Conservation (phyloP, 2,888 invertebrate genomes). For the Elysia crispata region DNA sequence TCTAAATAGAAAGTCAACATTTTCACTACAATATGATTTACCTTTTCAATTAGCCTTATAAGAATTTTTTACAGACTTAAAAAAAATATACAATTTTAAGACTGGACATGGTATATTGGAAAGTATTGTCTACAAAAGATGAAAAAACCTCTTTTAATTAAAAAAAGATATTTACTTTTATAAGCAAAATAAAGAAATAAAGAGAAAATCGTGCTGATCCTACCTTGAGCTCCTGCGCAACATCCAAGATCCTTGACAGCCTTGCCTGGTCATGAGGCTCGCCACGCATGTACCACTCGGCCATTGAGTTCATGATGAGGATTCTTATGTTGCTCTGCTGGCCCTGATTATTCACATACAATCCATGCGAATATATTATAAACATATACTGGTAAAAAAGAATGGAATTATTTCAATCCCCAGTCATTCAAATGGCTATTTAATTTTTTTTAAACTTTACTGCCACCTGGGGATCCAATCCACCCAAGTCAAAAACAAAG, state of each 20-base stretch:
- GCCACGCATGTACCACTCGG: conserved; percentile 95
- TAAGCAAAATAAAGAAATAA: no score
- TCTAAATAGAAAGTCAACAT: background rate
- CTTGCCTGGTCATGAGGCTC: conserved; percentile 92
- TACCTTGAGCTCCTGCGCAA: conserved; percentile 91
- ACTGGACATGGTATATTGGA: no score
- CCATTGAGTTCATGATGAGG: conserved; percentile 94
- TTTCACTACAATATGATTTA: background rate
- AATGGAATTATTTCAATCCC: no score
- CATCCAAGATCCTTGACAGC: conserved; percentile 94
- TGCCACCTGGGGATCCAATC: no score
- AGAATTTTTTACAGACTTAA: background rate
- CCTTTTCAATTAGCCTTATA: background rate
- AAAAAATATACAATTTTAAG: no score
- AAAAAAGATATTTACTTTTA: no score
- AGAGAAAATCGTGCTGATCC: background rate
- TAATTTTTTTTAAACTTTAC: no score
- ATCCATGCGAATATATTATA: background rate
- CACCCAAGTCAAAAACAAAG: no score
- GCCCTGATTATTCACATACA: conserved; percentile 58
- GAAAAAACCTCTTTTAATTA: no score
- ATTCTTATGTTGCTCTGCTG: conserved; percentile 74
- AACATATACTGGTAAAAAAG: no score
- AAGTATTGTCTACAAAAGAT: no score
- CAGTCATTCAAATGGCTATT: no score